Evolutionary conservation across 2,888 invertebrate genomes (phyloP).

Genomic region (Cryptops parisi): DNA sequence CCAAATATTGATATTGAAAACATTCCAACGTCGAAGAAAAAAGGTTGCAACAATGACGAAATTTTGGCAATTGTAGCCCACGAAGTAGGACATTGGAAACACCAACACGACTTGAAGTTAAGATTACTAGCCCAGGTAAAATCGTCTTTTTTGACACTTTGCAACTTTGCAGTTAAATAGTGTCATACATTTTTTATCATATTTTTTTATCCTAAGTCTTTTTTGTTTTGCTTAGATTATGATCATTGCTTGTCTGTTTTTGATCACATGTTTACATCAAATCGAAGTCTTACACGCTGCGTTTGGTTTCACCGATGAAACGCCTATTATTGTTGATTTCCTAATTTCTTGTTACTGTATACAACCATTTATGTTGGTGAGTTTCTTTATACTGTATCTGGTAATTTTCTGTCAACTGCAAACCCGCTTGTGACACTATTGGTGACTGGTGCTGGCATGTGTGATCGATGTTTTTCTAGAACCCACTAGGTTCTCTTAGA

Average conservation of each 20-base stretch:
- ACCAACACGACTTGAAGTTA: conserved; percentile 74
- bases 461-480: no score
- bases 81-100: conserved; percentile 95
- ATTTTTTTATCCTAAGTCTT: neutral
- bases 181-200: neutral
- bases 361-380: conserved; percentile 50
- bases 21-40: conserved; percentile 24
- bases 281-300: conserved; percentile 61
- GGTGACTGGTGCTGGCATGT: no score
- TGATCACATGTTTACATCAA: conserved; percentile 46
- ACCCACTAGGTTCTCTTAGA: no score
- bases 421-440: no score
- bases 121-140: conserved; percentile 62
- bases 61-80: conserved; percentile 89
- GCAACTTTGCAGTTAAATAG: neutral
- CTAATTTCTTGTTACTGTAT: conserved; percentile 75
- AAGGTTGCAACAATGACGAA: conserved; percentile 77
- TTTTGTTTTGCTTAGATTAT: conserved; percentile 38
- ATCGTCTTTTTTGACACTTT: no score
- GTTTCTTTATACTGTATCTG: no score
- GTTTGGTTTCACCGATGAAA: conserved; percentile 64
- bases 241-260: conserved; percentile 44
- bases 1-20: neutral
- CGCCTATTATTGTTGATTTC: conserved; percentile 83
- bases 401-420: no score